Evolutionary conservation across 1,140 invertebrate species (phyloP), one percentile per base, ranked within the genome.

Genomic region (Mactra quadrangularis): DNA sequence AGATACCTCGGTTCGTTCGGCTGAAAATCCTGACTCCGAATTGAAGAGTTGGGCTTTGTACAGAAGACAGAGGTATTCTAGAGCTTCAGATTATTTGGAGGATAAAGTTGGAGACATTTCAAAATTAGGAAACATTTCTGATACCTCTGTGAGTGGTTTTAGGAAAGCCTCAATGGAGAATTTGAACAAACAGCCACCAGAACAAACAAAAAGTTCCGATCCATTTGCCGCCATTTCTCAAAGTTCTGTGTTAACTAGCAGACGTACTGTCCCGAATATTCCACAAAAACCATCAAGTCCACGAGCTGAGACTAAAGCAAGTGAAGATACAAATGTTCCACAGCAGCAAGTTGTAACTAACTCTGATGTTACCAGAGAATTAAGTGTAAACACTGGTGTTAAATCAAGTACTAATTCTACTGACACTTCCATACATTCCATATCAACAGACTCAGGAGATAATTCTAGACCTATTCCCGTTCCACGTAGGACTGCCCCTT

Each of bases 81-180:
- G 79, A 19, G 33, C 45, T 3, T 82, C 79, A 22, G 79, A 82
- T 31, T 50, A 57, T 62, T 47, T 72, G 25, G 79, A 82, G 55
- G 70, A 82, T n/a, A 82, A 82, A 74, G 79, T 82, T 45, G 79
- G 79, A 11, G 79, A 82, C 52, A 35, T 82, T 31, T 72, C 66
- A 31, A 82, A 82, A 22, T 53, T 82, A 52, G 79, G 68, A 13
- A 82, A 45, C 60, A 82, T 82, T 62, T 82, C 79, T 50, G 79
- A 82, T 57, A 72, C 41, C 62, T 72, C 68, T 82, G 79, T 82
- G 47, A 82, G 79, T 38, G 59, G 66, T 19, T 82, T 52, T 64
- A 82, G 79, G 64, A 82, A 59, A 60, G 22, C 68, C 52, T 82
- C 78, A 0, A 74, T 53, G 55, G 79, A 74, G 27, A 82, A 74